Percentiles rank a stretch among this genome's conserved stretches.
phyloP scores from a whole-genome alignment of 2,113 vertebrate species.

The Dasyornis broadbenti region DNA sequence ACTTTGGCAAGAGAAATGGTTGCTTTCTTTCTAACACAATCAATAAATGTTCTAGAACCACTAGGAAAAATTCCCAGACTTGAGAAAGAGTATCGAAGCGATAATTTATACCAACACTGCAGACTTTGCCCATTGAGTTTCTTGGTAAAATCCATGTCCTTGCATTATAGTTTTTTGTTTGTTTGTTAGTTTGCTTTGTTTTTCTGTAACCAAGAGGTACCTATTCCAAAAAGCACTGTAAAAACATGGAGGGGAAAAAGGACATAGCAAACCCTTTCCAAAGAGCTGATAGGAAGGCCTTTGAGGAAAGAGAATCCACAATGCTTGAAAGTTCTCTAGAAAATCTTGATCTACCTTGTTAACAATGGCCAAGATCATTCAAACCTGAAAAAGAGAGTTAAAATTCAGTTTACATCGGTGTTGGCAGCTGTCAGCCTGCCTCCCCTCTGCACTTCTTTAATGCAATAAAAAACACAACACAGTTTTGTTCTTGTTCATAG shows the following conservation, averaged over 20 bases:
- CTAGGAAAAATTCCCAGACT: neutral
- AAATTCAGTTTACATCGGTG: neutral
- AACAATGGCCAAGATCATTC: neutral
- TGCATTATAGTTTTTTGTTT: neutral
- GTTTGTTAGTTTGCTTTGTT: neutral
- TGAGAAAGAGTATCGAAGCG: neutral
- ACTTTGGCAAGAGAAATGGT: neutral
- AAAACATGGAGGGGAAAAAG: neutral
- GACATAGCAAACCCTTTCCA: neutral
- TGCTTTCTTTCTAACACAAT: neutral
- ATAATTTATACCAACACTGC: neutral
- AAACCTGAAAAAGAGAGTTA: neutral
- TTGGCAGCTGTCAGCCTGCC: neutral
- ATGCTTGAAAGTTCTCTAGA: neutral
- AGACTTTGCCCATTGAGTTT: neutral
- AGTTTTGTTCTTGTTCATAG: neutral
- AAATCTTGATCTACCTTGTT: neutral
- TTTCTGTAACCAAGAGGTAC: neutral
- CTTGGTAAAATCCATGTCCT: neutral
- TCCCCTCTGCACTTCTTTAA: neutral
- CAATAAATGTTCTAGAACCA: neutral
- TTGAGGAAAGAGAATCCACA: neutral
- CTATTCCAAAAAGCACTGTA: neutral
- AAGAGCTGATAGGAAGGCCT: neutral
- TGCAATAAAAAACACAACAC: neutral